A percentile compares a stretch with the other conserved stretches of the same genome.
Conservation (phyloP, 53 echinoderm and acorn worm species). For the Apostichopus leukothele region DNA sequence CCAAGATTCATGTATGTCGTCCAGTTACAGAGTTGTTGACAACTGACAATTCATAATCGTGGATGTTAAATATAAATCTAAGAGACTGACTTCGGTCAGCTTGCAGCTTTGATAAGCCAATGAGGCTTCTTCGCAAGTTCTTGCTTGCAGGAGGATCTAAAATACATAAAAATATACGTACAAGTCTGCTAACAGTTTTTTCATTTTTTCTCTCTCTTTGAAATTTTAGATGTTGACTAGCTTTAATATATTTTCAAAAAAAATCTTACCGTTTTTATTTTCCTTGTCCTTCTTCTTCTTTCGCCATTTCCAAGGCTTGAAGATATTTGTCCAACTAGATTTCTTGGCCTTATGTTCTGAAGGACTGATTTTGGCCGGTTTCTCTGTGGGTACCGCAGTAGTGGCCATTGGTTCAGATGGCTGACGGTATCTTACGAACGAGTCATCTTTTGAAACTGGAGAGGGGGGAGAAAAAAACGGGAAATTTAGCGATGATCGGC, state of each 20-base stretch:
- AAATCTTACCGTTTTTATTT: slow-evolving; percentile 20
- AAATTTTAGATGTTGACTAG: no score
- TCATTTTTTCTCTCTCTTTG: no score
- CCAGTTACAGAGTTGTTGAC: no score
- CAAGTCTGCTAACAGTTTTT: background rate
- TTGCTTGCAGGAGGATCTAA: no score
- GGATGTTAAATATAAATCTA: no score
- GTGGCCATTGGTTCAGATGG: slow-evolving; percentile 30
- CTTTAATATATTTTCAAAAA: background rate
- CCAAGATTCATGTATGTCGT: no score
- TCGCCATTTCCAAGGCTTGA: slow-evolving; percentile 98
- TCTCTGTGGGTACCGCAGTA: slow-evolving; percentile 11
- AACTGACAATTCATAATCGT: no score
- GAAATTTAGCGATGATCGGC: no score
- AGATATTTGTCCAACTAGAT: slow-evolving; percentile 68
- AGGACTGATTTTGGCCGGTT: slow-evolving; percentile 25
- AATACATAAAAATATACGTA: background rate
- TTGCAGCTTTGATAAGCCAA: no score
- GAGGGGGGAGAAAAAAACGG: background rate
- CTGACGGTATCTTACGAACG: slow-evolving; percentile 12
- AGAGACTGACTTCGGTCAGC: no score
- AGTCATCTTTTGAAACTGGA: slow-evolving; percentile 34
- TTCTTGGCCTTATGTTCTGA: slow-evolving; percentile 58
- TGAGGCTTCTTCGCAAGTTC: no score
- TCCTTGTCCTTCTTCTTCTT: slow-evolving; percentile 77